These are phyloP conservation scores for Athalia circularis DNA, from an alignment of 2,888 invertebrate genomes.

Conservation along the genomic window DNA sequence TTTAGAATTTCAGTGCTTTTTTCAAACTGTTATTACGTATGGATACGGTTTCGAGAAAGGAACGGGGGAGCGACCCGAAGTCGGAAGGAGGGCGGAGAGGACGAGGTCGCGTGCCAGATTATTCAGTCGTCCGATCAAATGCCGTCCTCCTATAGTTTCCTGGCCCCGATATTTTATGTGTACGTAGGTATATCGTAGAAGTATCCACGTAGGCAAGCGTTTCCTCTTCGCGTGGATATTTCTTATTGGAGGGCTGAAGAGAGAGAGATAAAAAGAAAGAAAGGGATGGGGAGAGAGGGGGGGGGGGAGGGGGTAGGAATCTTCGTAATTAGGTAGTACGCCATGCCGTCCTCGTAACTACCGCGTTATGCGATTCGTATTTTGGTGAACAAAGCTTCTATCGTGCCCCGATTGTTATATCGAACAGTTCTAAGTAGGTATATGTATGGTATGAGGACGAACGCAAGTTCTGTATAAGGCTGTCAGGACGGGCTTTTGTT, in stretches of 20 bases:
- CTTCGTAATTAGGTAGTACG: slow-evolving; percentile 18
- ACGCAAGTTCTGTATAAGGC: too few relatives aligned
- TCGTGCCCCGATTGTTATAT: neutral
- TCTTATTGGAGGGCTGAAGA: too few relatives aligned
- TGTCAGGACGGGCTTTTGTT: neutral
- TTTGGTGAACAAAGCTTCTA: slow-evolving; percentile 9
- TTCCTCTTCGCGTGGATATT: slow-evolving; percentile 3
- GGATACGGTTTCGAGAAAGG: neutral
- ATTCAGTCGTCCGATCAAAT: slow-evolving; percentile 37
- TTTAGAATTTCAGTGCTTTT: too few relatives aligned
- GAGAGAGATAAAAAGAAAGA: too few relatives aligned
- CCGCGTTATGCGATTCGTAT: slow-evolving; percentile 15
- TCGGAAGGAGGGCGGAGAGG: neutral
- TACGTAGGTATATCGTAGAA: neutral
- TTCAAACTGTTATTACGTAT: too few relatives aligned
- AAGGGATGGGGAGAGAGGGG: too few relatives aligned
- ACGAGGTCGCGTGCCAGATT: slow-evolving; percentile 35
- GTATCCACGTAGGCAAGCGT: slow-evolving; percentile 4
- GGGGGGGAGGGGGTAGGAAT: neutral
- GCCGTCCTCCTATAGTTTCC: slow-evolving; percentile 25
- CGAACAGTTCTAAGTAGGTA: neutral
- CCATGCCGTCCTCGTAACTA: slow-evolving; percentile 13
- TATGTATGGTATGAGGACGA: neutral
- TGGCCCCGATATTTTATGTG: neutral
- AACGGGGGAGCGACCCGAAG: slow-evolving; percentile 12